phyloP scores from a whole-genome alignment of 2,113 vertebrate genomes.

The Noturus placidus region DNA sequence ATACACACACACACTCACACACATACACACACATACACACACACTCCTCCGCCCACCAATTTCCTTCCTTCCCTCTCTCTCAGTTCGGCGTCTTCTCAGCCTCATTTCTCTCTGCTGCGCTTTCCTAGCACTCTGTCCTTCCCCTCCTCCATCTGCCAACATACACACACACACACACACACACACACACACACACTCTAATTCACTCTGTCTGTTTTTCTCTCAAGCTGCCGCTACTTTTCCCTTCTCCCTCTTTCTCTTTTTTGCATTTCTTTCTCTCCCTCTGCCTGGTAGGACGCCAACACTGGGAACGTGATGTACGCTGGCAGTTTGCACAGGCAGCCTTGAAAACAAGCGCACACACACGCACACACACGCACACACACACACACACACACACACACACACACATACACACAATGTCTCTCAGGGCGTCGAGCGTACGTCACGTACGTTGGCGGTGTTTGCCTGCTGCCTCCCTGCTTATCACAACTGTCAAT shows the following conservation, averaged over 20 bases:
- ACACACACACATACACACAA: background rate
- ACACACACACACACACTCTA: background rate
- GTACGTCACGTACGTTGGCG: conserved; percentile 53
- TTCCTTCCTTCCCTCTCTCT: background rate
- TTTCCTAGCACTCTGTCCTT: conserved; percentile 31
- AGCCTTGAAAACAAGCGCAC: conserved; percentile 30
- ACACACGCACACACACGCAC: conserved; percentile 26
- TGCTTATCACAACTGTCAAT: conserved; percentile 60
- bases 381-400: conserved; percentile 12
- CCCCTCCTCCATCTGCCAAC: conserved; percentile 17
- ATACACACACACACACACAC: background rate
- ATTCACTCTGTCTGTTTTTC: conserved; percentile 20
- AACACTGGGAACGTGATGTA: conserved; percentile 47
- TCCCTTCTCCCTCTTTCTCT: conserved; percentile 20
- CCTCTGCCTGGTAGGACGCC: conserved; percentile 36
- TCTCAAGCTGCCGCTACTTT: background rate
- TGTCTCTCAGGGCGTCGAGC: conserved; percentile 35
- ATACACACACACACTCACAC: conserved; percentile 13
- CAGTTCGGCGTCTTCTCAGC: conserved; percentile 22
- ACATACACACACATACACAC: background rate
- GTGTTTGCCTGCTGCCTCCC: conserved; percentile 55
- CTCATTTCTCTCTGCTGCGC: conserved; percentile 30
- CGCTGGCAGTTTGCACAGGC: conserved; percentile 49
- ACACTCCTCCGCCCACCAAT: conserved; percentile 11
- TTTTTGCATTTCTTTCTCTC: conserved; percentile 15